Base-by-base conservation (phyloP, 2,113 vertebrate species). In the Hirundichthys speculiger region DNA sequence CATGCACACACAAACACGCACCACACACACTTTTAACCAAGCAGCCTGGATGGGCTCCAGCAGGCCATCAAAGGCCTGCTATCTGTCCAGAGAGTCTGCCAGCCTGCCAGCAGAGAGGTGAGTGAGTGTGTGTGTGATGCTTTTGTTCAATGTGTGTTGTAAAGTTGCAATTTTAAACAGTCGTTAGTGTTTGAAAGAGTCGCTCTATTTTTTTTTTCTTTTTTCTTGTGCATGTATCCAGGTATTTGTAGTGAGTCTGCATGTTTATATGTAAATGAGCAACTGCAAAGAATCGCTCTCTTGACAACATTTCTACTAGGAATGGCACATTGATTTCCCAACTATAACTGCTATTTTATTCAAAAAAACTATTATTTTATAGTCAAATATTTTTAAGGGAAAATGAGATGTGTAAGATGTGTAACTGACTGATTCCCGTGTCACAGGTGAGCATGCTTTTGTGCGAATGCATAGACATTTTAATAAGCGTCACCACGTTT, bases 1-100 rank as follows among this genome's bases (percentile, higher is more conserved):
- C 80, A 82, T 14, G 55, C 73, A 79, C 53, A 83, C 64, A 53
- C 27, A 81, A 34, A 69, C 64, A 72, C 70, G 75, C 76, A 80
- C 61, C 76, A 19, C 59, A 64, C 69, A 64, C 73, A 69, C 48
- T 66, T 73, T 69, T 69, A 56, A 73, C 81, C 81, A 75, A 45
- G 55, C 75, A 67, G 53, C 67, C 69, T 83, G 77, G 77, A 74
- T 60, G 71, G 82, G 69, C 78, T 69, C n/a, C 82, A 84, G 82
- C 69, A 76, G 21, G 61, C 73, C 80, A 81, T 86, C 80, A 85
- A 86, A 88, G 75, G 67, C 63, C 64, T 86, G 83, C 80, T 79
- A 82, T 82, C 75, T 80, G 80, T 73, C 77, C 83, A 75, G 79
- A 75, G 55, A 82, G 62, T 39, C 58, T 75, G 73, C 75, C 47